Conservation (phyloP, 2,113 vertebrate genomes). For the Rhynchomys soricoides region DNA sequence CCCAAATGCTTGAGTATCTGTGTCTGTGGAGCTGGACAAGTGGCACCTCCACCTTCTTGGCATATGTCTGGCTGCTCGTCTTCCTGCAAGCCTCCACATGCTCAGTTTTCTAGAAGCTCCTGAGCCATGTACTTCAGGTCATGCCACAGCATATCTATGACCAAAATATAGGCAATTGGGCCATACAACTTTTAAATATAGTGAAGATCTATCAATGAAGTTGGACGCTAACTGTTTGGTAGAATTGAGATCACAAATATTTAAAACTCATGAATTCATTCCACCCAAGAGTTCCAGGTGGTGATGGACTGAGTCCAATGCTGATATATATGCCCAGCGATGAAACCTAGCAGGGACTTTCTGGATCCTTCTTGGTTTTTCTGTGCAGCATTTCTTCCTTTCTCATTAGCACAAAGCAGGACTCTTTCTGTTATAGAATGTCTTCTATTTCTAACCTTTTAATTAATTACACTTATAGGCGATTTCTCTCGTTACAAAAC, state of each 20-base stretch:
- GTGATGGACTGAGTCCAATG: neutral
- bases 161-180: neutral
- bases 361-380: neutral
- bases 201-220: neutral
- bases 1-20: neutral
- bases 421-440: neutral
- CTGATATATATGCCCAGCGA: rapidly evolving
- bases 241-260: neutral
- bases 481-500: neutral
- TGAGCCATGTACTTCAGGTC: neutral
- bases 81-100: neutral
- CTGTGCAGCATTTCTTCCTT: neutral
- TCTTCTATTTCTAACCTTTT: neutral
- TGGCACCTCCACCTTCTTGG: no score
- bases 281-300: neutral
- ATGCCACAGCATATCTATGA: neutral
- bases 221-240: neutral
- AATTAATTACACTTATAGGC: no score
- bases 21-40: neutral
- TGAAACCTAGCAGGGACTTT: neutral
- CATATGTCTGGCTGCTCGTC: neutral
- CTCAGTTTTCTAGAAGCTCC: neutral
- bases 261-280: neutral
- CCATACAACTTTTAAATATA: neutral
- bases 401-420: neutral